phyloP scores from a whole-genome alignment of 1,140 invertebrate species.

The Holcopasites calliopsidis region DNA sequence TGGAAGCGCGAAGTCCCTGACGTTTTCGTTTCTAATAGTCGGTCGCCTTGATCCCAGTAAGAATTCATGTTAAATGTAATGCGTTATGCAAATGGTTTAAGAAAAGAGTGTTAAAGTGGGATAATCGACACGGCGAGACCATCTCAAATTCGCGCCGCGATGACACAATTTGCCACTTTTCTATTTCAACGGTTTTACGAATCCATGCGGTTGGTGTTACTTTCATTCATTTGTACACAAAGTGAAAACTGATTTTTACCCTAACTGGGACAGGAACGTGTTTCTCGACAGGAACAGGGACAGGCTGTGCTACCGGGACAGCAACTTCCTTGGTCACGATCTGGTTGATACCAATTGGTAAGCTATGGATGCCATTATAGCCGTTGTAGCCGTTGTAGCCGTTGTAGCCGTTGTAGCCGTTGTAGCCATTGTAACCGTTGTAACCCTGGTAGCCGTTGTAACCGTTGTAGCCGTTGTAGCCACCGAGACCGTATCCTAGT shows the following conservation, averaged over 20 bases:
- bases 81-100: not conserved
- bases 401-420: not conserved
- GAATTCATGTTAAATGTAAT: not conserved
- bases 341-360: not conserved
- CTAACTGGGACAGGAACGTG: slow-evolving; percentile 72
- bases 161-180: too few relatives aligned
- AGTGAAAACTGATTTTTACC: slow-evolving; percentile 53
- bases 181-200: not conserved
- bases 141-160: too few relatives aligned
- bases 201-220: too few relatives aligned
- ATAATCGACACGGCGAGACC: too few relatives aligned
- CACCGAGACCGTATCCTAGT: slow-evolving; percentile 62
- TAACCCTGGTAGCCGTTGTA: slow-evolving; percentile 2
- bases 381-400: not conserved
- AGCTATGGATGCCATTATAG: not conserved
- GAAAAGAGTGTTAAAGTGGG: not conserved
- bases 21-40: not conserved
- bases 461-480: not conserved
- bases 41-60: not conserved
- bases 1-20: slow-evolving; percentile 43
- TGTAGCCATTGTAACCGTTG: not conserved
- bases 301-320: slow-evolving; percentile 72
- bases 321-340: slow-evolving; percentile 73
- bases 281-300: slow-evolving; percentile 72
- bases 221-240: not conserved